Conservation (phyloP, 2,797 vertebrate species). For the Erethizon dorsatum region DNA sequence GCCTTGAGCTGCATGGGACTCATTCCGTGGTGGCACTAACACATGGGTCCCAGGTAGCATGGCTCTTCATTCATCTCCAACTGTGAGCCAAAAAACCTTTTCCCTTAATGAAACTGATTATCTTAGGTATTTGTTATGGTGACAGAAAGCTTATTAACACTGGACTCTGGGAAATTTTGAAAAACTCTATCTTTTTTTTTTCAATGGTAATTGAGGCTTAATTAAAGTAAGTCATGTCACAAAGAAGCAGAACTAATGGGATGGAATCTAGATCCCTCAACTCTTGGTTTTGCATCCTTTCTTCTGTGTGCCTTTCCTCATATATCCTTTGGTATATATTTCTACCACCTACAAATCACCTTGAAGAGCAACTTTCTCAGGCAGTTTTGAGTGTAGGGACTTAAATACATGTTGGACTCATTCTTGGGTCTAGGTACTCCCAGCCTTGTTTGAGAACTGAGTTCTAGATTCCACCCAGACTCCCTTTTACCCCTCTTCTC, state of each 20-base stretch:
- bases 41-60: not conserved
- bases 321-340: not conserved
- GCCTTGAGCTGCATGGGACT: not conserved
- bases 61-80: not conserved
- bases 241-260: not conserved
- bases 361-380: not conserved
- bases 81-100: not conserved
- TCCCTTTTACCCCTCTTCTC: not conserved
- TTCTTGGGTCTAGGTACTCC: accelerated
- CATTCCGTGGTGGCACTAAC: not conserved
- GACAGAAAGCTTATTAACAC: not conserved
- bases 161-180: not conserved
- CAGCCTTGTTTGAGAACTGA: not conserved
- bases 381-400: not conserved
- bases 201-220: not conserved
- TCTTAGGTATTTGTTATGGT: not conserved
- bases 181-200: not conserved
- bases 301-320: not conserved
- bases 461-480: not conserved
- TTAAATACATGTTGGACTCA: not conserved
- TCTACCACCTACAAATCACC: not conserved
- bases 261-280: not conserved
- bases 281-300: not conserved
- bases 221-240: not conserved
- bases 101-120: not conserved